Evolutionary conservation across 92 coral and sea anemone genomes (phyloP).

Genomic region (Hydrozoanthus gracilis): DNA sequence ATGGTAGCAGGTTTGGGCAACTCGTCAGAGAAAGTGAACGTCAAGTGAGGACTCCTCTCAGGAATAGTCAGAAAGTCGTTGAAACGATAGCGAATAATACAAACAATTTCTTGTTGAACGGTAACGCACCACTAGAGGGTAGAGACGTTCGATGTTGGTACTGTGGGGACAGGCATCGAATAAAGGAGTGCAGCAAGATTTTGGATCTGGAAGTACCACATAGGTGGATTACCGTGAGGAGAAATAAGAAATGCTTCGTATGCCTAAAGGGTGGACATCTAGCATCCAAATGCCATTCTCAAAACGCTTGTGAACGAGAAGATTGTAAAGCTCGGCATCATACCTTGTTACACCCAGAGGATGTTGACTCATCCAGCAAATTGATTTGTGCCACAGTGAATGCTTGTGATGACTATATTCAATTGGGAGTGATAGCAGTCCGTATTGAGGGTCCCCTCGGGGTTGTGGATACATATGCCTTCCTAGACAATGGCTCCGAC

Average conservation of each 20-base stretch:
- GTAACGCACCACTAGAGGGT: neutral
- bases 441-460: too few species aligned
- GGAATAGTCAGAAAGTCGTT: neutral
- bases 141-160: neutral
- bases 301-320: neutral
- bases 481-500: slow-evolving; percentile 69
- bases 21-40: neutral
- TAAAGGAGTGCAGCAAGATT: neutral
- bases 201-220: neutral
- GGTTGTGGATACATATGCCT: slow-evolving; percentile 60
- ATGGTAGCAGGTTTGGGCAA: neutral
- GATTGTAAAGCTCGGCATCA: neutral
- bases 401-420: too few species aligned
- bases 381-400: too few species aligned
- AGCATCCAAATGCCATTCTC: neutral
- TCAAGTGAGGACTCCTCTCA: neutral
- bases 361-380: too few species aligned
- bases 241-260: neutral
- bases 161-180: neutral
- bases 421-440: too few species aligned
- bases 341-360: too few species aligned
- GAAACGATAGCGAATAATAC: neutral
- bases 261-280: neutral
- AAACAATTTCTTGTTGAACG: neutral
- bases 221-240: neutral